Conservation (phyloP, 2,113 vertebrate genomes). For the Leptobrachium leishanense region DNA sequence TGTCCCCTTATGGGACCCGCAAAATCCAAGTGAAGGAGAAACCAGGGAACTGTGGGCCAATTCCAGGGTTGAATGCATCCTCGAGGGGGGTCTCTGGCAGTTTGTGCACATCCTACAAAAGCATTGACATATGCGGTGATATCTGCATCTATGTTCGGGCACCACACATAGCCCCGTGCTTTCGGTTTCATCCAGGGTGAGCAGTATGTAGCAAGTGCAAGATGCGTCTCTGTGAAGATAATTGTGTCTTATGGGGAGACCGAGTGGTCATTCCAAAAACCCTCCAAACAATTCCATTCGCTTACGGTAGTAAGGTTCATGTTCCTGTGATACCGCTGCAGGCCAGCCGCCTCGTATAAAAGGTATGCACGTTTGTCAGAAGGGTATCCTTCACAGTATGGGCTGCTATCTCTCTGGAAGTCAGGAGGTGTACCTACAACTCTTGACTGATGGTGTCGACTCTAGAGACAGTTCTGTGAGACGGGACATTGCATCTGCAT, state of each 20-base stretch:
- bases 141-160: neutral
- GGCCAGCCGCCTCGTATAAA: no score
- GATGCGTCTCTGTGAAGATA: neutral
- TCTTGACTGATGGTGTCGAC: neutral
- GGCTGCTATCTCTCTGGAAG: neutral
- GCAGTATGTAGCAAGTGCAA: neutral
- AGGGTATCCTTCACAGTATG: neutral
- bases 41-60: neutral
- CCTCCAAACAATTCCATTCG: no score
- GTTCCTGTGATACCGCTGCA: no score
- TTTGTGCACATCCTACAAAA: constrained; percentile 7
- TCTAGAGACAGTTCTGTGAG: neutral
- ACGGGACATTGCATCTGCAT: no score
- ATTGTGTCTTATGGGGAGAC: no score
- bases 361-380: no score
- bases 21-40: neutral
- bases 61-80: neutral
- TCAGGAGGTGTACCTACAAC: neutral
- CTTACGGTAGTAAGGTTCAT: no score
- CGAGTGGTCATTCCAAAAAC: no score
- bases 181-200: neutral
- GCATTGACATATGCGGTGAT: neutral
- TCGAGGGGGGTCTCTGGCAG: neutral
- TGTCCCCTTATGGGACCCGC: neutral
- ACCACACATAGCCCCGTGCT: neutral